Percentiles rank a stretch among this genome's conserved stretches.
phyloP scores from a whole-genome alignment of 2,113 vertebrate species.

The Edolisoma coerulescens region DNA sequence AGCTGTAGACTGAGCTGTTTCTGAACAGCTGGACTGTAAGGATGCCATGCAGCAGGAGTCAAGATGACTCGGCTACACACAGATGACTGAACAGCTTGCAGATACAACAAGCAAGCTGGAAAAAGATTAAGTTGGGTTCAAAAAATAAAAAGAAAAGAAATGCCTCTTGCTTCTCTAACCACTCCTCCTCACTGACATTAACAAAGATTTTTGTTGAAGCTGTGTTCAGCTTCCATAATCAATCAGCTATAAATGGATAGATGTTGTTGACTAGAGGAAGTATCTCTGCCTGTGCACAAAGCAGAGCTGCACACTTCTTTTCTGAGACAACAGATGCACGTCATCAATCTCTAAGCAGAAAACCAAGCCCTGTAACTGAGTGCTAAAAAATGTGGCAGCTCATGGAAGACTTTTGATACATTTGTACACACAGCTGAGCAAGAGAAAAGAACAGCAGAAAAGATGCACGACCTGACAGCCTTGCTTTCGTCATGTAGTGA shows the following conservation, averaged over 20 bases:
- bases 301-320: background rate
- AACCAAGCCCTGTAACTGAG: background rate
- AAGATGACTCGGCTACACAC: background rate
- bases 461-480: background rate
- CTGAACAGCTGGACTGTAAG: background rate
- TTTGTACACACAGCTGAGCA: background rate
- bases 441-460: background rate
- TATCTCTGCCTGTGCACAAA: background rate
- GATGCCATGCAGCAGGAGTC: background rate
- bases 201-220: background rate
- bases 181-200: background rate
- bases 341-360: background rate
- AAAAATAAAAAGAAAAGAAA: background rate
- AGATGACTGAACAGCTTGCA: background rate
- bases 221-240: background rate
- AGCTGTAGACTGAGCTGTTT: background rate
- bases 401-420: background rate
- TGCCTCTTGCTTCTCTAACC: background rate
- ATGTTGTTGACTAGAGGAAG: background rate
- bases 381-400: background rate
- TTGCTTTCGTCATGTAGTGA: background rate
- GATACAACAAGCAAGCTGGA: background rate
- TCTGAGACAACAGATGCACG: background rate
- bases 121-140: background rate
- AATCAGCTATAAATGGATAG: background rate